Evolutionary conservation across 2,113 vertebrate genomes (phyloP).

Genomic region (Oncorhynchus clarkii): DNA sequence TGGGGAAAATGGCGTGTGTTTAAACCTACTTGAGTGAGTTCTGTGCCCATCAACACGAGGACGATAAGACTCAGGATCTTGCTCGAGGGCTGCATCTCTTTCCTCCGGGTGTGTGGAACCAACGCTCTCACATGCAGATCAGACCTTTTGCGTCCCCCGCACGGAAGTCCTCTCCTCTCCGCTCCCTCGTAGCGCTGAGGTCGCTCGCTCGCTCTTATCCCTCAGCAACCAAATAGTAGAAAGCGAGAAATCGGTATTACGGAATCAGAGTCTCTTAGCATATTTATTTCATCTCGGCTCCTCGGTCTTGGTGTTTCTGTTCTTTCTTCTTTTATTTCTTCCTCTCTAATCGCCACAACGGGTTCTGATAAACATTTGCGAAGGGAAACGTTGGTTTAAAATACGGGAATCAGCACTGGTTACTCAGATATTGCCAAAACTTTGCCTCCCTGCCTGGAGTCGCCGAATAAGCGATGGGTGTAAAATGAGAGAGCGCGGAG

Average conservation of each 20-base stretch:
- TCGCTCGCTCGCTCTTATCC: constrained; percentile 36
- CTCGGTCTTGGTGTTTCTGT: constrained; percentile 40
- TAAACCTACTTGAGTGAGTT: constrained; percentile 95
- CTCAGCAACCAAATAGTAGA: constrained; percentile 76
- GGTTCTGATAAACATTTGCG: constrained; percentile 55
- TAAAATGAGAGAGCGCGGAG: constrained; percentile 64
- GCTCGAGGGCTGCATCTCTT: constrained; percentile 91
- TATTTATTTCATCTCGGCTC: constrained; percentile 77
- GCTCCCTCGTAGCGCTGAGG: constrained; percentile 24
- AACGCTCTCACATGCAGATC: constrained; percentile 80
- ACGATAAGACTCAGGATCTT: constrained; percentile 89
- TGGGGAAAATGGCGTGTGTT: constrained; percentile 76
- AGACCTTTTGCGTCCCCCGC: constrained; percentile 56
- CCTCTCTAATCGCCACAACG: constrained; percentile 57
- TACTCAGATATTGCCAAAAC: constrained; percentile 76
- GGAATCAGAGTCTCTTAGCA: constrained; percentile 78
- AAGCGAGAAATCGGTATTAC: constrained; percentile 69
- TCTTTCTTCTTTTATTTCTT: constrained; percentile 20
- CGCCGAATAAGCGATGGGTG: constrained; percentile 55
- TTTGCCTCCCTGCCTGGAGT: constrained; percentile 71
- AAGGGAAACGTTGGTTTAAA: constrained; percentile 38
- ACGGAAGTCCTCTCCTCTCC: constrained; percentile 54
- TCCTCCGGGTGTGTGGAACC: constrained; percentile 69
- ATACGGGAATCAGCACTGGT: constrained; percentile 53
- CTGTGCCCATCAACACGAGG: constrained; percentile 93